Conservation (phyloP, 2,888 invertebrate species). For the Sycophila texana region DNA sequence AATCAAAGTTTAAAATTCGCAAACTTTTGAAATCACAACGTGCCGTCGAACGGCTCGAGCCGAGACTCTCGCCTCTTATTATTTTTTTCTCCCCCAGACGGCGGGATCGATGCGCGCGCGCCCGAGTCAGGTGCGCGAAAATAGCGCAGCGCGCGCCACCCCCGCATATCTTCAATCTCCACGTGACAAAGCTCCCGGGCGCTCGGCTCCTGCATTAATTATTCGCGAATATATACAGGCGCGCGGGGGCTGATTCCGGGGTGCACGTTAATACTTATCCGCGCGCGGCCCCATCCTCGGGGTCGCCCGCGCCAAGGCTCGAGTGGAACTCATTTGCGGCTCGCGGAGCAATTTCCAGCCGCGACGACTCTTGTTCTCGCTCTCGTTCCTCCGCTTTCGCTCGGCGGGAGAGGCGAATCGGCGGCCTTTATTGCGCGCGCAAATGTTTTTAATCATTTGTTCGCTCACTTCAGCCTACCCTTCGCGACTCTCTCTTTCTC, state of each 20-base stretch:
- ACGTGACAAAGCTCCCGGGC: constrained; percentile 55
- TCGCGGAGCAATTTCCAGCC: constrained; percentile 42
- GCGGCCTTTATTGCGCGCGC: constrained; percentile 17
- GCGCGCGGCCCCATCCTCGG: not conserved
- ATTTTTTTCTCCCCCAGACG: constrained; percentile 4
- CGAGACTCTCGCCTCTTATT: too few species aligned
- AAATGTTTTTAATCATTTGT: constrained; percentile 35
- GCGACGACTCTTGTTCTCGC: not conserved
- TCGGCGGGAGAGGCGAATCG: not conserved
- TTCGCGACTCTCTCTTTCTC: not conserved
- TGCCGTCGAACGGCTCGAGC: too few species aligned
- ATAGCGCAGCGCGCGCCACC: constrained; percentile 52
- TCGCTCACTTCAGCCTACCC: not conserved
- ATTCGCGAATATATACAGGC: constrained; percentile 14
- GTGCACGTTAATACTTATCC: constrained; percentile 25
- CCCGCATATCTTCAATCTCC: constrained; percentile 58
- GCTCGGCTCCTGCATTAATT: constrained; percentile 43
- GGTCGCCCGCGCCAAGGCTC: not conserved
- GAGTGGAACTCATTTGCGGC: constrained; percentile 47
- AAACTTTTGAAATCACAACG: constrained; percentile 26
- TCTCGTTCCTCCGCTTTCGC: not conserved
- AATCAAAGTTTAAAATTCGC: constrained; percentile 39
- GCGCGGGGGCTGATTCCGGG: not conserved
- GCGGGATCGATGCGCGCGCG: constrained; percentile 58
- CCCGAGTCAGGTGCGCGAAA: constrained; percentile 57